Conservation (phyloP, 2,113 vertebrate genomes). For the Okapia johnstoni region DNA sequence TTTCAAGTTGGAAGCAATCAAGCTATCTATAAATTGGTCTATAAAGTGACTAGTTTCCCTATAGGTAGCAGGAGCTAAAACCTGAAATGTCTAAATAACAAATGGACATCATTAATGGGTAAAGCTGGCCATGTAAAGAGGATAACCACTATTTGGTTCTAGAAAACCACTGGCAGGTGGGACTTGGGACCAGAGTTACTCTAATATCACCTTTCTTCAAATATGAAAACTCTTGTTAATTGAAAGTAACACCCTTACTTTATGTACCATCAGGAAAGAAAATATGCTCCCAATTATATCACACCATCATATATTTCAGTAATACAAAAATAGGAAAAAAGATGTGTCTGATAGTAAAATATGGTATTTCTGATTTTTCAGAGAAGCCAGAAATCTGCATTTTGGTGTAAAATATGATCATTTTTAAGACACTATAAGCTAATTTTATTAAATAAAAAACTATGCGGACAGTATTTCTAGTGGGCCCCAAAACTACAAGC, state of each 20-base stretch:
- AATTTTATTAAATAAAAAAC: neutral
- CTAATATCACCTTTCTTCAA: neutral
- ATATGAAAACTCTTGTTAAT: neutral
- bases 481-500: neutral
- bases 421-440: neutral
- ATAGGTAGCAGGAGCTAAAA: neutral
- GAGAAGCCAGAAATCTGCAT: neutral
- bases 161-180: neutral
- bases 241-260: slow-evolving; percentile 14
- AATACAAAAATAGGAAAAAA: neutral
- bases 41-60: neutral
- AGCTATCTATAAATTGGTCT: neutral
- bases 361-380: slow-evolving; percentile 2
- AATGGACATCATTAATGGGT: neutral
- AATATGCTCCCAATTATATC: neutral
- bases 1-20: neutral
- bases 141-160: neutral
- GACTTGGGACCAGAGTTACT: neutral
- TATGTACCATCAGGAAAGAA: slow-evolving; percentile 3
- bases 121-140: neutral
- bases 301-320: neutral
- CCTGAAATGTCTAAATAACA: neutral
- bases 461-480: neutral
- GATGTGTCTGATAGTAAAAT: neutral
- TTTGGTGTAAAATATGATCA: neutral